phyloP scores from a whole-genome alignment of 2,888 invertebrate species.

The Norana najaformis region DNA sequence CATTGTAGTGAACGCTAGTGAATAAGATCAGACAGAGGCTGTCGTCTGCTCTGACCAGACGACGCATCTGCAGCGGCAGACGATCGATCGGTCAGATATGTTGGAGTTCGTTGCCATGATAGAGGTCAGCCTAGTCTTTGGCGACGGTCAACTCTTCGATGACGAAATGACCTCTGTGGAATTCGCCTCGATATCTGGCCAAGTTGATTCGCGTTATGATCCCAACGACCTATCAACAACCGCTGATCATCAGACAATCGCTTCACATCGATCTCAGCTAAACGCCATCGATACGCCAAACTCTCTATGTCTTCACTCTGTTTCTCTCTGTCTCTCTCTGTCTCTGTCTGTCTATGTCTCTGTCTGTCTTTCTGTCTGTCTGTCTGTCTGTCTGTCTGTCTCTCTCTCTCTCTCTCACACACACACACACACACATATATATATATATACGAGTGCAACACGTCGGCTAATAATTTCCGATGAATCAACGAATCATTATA shows the following conservation, averaged over 20 bases:
- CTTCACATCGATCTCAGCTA: too few species aligned
- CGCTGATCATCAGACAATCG: too few species aligned
- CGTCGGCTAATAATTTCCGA: too few species aligned
- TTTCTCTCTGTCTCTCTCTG: background rate
- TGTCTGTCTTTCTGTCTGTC: background rate
- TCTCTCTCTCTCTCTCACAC: background rate
- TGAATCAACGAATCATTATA: background rate
- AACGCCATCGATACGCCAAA: too few species aligned
- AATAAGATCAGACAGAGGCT: too few species aligned
- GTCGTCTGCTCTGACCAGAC: too few species aligned
- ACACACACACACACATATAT: background rate
- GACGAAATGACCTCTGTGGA: conserved; percentile 40
- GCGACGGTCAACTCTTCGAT: conserved; percentile 41
- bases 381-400: background rate
- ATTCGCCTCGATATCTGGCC: conserved; percentile 42
- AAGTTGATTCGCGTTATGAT: conserved; percentile 44
- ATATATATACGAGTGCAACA: too few species aligned
- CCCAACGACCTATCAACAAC: conserved; percentile 42
- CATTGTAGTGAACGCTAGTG: too few species aligned
- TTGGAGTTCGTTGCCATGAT: too few species aligned
- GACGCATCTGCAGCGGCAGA: too few species aligned
- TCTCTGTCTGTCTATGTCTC: background rate
- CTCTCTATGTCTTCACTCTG: too few species aligned
- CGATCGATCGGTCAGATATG: too few species aligned
- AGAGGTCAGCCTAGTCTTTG: background rate